Evolutionary conservation across 2,888 invertebrate genomes (phyloP).

Genomic region (Scelioninae gen. 1): DNA sequence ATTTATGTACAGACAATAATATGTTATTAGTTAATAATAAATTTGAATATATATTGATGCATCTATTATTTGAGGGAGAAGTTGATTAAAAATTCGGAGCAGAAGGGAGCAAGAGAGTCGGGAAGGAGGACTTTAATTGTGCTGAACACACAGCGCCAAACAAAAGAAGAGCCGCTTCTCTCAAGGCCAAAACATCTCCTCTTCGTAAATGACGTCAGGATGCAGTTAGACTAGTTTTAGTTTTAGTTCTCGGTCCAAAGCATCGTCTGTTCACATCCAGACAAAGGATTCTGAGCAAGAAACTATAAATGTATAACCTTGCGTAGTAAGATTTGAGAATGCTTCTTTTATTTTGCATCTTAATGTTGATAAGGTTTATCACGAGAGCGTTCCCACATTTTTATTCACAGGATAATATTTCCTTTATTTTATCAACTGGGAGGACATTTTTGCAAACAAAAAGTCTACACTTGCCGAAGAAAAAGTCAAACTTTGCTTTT

Average conservation of each 20-base stretch:
- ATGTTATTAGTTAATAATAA: slow-evolving; percentile 63
- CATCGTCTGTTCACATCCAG: slow-evolving; percentile 73
- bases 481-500: too few species aligned
- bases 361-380: slow-evolving; percentile 42
- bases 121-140: slow-evolving; percentile 76
- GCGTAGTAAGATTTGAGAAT: slow-evolving; percentile 52
- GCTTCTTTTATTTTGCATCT: slow-evolving; percentile 33
- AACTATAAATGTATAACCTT: slow-evolving; percentile 69
- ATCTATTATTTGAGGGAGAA: slow-evolving; percentile 68
- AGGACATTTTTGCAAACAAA: too few species aligned
- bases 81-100: slow-evolving; percentile 72
- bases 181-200: slow-evolving; percentile 82
- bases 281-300: slow-evolving; percentile 79
- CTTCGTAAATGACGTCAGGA: slow-evolving; percentile 82
- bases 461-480: too few species aligned
- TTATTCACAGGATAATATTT: background rate
- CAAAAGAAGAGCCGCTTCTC: slow-evolving; percentile 75
- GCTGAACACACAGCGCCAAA: slow-evolving; percentile 75
- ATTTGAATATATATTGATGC: slow-evolving; percentile 68
- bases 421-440: too few species aligned
- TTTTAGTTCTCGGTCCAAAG: slow-evolving; percentile 79
- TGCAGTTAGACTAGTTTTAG: slow-evolving; percentile 84
- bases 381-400: slow-evolving; percentile 11
- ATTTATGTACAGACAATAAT: slow-evolving; percentile 36
- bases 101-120: slow-evolving; percentile 61